Evolutionary conservation across 2,113 vertebrate genomes (phyloP), one percentile per base, ranked within the genome.

Genomic region (Cinclus mexicanus): DNA sequence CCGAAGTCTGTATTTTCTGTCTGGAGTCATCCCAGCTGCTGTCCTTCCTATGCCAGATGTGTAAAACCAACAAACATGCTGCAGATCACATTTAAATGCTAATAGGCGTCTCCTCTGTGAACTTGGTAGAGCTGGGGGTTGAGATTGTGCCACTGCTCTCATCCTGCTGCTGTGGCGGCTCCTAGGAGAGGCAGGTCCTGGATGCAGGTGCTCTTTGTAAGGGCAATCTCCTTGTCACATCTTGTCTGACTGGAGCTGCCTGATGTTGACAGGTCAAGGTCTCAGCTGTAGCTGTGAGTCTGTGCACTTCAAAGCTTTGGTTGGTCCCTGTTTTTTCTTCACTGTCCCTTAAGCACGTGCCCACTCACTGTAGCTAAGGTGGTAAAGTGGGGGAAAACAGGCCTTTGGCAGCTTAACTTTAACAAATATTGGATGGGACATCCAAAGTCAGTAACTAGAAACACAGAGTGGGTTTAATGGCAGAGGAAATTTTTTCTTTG

Each of bases 221-320:
- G 59, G 78, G 49, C 75, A 31, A 86, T 84, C 81, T 96, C 77
- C 50, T 93, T 91, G 91, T 90, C 90, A 89, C 69, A 50, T 91
- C 88, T 90, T 4, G 3, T 86, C 85, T 86, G 85, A 39, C 68
- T 79, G 92, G 61, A 93, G 67, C 72, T 71, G 64, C 7, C 12
- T 78, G 95, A 92, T 81, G 89, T 63, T 97, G 87, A 89, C 93
- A 91, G 79, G 72, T 76, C 94, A 77, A 71, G 67, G 60, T 68
- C 86, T 94, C 64, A 26, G 39, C 52, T 41, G n/a, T 59, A 69
- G 65, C 67, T 75, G 53, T 22, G 69, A 55, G 81, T 68, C 83
- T 93, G 87, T 65, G 82, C 90, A 67, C 22, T 90, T 91, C 63
- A 74, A 93, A 95, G 68, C 78, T 77, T 88, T 80, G 50, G 56